These are phyloP conservation scores for Mycetomoellerius zeteki DNA, from an alignment of 1,140 invertebrate genomes.

Conservation along the genomic window DNA sequence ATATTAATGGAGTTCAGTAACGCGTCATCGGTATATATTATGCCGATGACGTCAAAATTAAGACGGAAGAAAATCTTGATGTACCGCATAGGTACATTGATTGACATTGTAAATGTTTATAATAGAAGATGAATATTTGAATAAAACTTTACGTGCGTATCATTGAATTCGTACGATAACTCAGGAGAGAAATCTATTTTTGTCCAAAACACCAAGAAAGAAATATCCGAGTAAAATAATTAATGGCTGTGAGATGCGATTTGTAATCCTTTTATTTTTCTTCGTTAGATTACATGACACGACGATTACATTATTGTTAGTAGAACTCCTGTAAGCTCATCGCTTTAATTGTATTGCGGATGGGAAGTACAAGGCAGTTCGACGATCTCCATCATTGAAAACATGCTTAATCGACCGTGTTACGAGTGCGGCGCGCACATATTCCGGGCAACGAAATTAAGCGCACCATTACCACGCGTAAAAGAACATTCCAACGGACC, in stretches of 20 bases:
- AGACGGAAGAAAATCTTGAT: conserved; percentile 2
- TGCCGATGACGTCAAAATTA: conserved; percentile 18
- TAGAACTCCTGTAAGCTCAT: neutral
- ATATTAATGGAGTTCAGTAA: conserved; percentile 2
- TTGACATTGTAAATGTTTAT: neutral
- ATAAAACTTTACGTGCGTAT: neutral
- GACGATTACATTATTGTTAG: neutral
- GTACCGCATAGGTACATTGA: neutral
- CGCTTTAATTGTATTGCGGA: conserved; percentile 22
- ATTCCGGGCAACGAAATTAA: conserved; percentile 30
- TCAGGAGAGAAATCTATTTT: conserved; percentile 4
- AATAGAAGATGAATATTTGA: neutral
- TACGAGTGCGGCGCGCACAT: conserved; percentile 19
- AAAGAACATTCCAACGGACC: neutral
- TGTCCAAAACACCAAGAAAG: neutral
- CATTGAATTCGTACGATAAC: neutral
- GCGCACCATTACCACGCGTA: neutral
- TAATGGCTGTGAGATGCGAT: neutral
- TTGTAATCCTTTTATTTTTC: neutral
- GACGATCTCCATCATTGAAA: conserved; percentile 27
- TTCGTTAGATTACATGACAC: conserved; percentile 21
- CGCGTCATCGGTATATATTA: neutral
- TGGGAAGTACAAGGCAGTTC: neutral
- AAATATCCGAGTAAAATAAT: neutral
- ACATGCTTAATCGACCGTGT: conserved; percentile 40